Evolutionary conservation across 2,113 vertebrate genomes (phyloP), one percentile per base, ranked within the genome.

Genomic region (Fulica atra): DNA sequence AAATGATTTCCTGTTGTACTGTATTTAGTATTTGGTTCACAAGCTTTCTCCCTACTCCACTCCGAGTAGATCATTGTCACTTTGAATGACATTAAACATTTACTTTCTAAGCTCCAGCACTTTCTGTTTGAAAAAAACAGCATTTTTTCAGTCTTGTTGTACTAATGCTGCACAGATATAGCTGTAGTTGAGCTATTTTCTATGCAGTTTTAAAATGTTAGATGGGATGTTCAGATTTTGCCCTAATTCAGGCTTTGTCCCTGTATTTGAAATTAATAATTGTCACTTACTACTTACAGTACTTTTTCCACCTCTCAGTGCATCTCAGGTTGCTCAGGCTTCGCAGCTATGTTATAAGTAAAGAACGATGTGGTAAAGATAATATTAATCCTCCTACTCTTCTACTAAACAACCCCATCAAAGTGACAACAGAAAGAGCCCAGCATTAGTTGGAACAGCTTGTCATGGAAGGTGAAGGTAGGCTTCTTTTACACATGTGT

Each of bases 41-140:
- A 24, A 14, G 2, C 10, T 70, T 86, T 80, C 26, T 61, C 2
- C 4, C 9, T 5, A 0, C 2, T 9, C 5, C 10, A 1, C 13
- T 11, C 0, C 0, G 50, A 17, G 14, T 33, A 76, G 7, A n/a
- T 40, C 20, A 5, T 44, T 90, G 17, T 76, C 68, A 78, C 23
- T 64, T 31, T 33, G 36, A 85, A 60, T 72, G 4, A 88, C 68
- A 81, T 89, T 50, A 71, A 92, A 53, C 7, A 65, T 42, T 84
- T 87, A 42, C 84, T 81, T 51, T 73, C 36, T 38, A 54, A 65
- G 24, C 2, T 40, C 36, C 23, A 80, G 36, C 4, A 28, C 64
- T 77, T 89, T 71, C 31, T 36, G 10, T 44, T 77, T 70, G 24
- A 92, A 95, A 70, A 6, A 94, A 26, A 21, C 13, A 63, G 8